Evolutionary conservation across 2,797 vertebrate genomes (phyloP).

Genomic region (Helicolenus hilgendorfi): DNA sequence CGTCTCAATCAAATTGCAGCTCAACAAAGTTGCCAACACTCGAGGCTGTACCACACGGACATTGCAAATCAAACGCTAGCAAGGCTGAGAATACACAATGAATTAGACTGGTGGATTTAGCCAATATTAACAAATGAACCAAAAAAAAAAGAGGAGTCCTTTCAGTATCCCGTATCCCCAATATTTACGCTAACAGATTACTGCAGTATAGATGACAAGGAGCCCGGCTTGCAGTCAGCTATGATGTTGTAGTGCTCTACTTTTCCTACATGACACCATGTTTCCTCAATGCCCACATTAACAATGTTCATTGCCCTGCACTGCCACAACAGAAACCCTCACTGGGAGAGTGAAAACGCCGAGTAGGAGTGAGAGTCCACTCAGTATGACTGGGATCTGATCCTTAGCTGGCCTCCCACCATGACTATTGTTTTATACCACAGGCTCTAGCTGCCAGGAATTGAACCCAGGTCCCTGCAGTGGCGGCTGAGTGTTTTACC

Average conservation of each 20-base stretch:
- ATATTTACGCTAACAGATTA: not conserved
- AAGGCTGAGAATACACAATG: not conserved
- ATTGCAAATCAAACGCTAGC: not conserved
- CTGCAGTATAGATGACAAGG: not conserved
- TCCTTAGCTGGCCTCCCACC: conserved; percentile 24
- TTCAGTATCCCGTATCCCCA: not conserved
- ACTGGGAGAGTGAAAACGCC: conserved; percentile 20
- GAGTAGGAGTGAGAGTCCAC: conserved; percentile 33
- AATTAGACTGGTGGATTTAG: not conserved
- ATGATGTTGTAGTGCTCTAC: not conserved
- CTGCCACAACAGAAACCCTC: conserved; percentile 25
- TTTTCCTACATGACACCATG: not conserved
- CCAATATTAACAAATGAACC: not conserved
- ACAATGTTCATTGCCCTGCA: conserved; percentile 30
- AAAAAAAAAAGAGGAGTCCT: not conserved
- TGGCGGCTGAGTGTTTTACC: conserved; percentile 17
- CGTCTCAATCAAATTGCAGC: not conserved
- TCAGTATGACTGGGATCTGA: conserved; percentile 17
- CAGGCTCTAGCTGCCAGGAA: not conserved
- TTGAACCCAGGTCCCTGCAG: conserved; percentile 35
- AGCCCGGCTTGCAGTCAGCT: not conserved
- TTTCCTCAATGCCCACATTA: conserved; percentile 10
- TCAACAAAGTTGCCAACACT: no score
- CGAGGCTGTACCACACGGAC: not conserved
- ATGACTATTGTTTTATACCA: conserved; percentile 39